A percentile compares a stretch with the other conserved stretches of the same genome.
These are phyloP conservation scores for Tetragnatha versicolor DNA, from an alignment of 1,140 invertebrate genomes.

Conservation along the genomic window DNA sequence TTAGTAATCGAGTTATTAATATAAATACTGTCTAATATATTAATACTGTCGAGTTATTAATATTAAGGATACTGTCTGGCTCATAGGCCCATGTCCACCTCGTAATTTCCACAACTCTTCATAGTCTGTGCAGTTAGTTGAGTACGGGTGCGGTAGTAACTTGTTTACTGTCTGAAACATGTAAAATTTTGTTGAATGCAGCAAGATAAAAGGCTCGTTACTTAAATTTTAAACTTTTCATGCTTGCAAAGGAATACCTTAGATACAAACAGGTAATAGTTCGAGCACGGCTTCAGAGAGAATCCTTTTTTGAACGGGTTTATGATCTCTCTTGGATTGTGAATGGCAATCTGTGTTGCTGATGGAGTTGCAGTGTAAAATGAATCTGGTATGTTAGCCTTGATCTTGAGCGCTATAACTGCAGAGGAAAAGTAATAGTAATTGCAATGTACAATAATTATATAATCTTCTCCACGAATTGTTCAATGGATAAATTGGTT, in stretches of 20 bases:
- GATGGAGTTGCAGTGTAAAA: conserved; percentile 41
- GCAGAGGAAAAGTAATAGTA: neutral
- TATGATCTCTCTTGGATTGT: conserved; percentile 16
- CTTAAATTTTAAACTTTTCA: neutral
- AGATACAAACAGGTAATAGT: conserved; percentile 29
- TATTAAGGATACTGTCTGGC: conserved; percentile 1
- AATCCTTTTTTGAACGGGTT: conserved; percentile 51
- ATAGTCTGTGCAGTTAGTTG: conserved; percentile 47
- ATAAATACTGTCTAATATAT: neutral
- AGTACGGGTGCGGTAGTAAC: conserved; percentile 8
- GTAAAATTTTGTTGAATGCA: neutral
- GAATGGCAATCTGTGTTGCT: conserved; percentile 22
- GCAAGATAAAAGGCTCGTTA: neutral
- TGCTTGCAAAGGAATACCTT: conserved; percentile 50
- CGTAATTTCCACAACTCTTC: conserved; percentile 1
- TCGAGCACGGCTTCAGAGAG: conserved; percentile 30
- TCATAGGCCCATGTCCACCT: conserved; percentile 38
- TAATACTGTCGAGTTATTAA: neutral
- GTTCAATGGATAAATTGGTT: no score
- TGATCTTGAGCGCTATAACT: conserved; percentile 10
- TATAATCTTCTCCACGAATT: no score
- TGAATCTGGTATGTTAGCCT: neutral
- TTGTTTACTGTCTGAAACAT: conserved; percentile 10
- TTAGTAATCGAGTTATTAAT: neutral
- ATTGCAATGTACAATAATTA: no score